Percentiles rank a stretch among this genome's conserved stretches.
phyloP scores from a whole-genome alignment of 30 jellyfish, hydroid and myxozoan genomes.

The Clytia hemisphaerica region DNA sequence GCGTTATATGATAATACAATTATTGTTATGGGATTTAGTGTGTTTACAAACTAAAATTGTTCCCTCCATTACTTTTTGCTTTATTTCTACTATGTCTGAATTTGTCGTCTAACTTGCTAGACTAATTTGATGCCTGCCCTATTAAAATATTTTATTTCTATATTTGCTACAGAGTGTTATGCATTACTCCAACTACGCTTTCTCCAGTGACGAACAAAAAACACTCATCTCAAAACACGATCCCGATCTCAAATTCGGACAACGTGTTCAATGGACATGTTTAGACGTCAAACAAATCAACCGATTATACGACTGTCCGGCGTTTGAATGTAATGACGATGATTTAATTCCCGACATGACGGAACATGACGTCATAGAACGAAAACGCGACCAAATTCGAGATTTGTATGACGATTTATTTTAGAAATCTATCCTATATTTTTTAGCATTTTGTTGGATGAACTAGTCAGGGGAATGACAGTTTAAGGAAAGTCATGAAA shows the following conservation, averaged over 20 bases:
- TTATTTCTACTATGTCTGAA: no score
- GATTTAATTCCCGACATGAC: slow-evolving; percentile 24
- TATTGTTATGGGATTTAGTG: background rate
- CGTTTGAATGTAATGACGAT: slow-evolving; percentile 11
- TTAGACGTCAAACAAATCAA: slow-evolving; percentile 75
- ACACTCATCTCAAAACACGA: slow-evolving; percentile 46
- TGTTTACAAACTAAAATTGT: background rate
- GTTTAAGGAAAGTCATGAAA: no score
- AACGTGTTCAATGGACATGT: slow-evolving; percentile 61
- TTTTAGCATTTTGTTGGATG: no score
- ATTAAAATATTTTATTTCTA: background rate
- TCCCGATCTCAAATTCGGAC: slow-evolving; percentile 72
- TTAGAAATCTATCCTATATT: no score
- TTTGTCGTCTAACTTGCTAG: no score
- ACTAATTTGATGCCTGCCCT: background rate
- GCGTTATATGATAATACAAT: no score
- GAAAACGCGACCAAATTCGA: slow-evolving; percentile 20
- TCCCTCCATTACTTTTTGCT: background rate
- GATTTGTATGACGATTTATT: no score
- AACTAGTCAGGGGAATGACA: no score
- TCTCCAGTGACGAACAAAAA: slow-evolving; percentile 66
- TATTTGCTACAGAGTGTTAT: slow-evolving; percentile 63
- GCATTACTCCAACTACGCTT: slow-evolving; percentile 93
- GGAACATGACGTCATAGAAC: slow-evolving; percentile 3
- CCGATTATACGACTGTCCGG: slow-evolving; percentile 49